Evolutionary conservation across 2,113 vertebrate genomes (phyloP).

Genomic region (Diadophis punctatus): DNA sequence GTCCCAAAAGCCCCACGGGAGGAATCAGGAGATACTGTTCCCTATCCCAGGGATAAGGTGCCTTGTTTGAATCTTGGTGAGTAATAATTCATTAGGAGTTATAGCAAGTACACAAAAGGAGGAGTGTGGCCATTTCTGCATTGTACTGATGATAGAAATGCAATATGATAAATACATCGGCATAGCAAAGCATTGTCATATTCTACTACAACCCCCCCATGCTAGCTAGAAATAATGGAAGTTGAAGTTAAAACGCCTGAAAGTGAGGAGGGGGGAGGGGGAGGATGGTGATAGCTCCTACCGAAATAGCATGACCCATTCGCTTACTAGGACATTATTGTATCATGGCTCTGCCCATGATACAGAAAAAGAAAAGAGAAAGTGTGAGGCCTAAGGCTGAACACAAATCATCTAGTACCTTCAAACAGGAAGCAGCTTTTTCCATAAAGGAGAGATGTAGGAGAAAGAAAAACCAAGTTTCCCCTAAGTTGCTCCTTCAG

Average conservation of each 20-base stretch:
- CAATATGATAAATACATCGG: not conserved
- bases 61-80: not conserved
- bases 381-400: not conserved
- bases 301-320: not conserved
- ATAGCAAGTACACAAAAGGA: not conserved
- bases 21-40: not conserved
- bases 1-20: not conserved
- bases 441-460: not conserved
- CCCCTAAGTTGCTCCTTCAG: not conserved
- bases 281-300: not conserved
- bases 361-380: not conserved
- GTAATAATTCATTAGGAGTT: not conserved
- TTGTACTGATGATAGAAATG: not conserved
- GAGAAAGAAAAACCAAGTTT: not conserved
- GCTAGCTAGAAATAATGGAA: not conserved
- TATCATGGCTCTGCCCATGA: not conserved
- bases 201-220: not conserved
- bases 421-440: not conserved
- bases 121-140: not conserved
- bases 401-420: not conserved
- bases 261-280: not conserved
- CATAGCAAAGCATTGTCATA: not conserved
- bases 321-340: not conserved
- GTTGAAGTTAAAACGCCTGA: not conserved
- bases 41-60: not conserved